Percentiles rank a stretch among this genome's conserved stretches.
Evolutionary conservation across 2,797 vertebrate genomes (phyloP).

Genomic region (Petrocephalus sullivani): DNA sequence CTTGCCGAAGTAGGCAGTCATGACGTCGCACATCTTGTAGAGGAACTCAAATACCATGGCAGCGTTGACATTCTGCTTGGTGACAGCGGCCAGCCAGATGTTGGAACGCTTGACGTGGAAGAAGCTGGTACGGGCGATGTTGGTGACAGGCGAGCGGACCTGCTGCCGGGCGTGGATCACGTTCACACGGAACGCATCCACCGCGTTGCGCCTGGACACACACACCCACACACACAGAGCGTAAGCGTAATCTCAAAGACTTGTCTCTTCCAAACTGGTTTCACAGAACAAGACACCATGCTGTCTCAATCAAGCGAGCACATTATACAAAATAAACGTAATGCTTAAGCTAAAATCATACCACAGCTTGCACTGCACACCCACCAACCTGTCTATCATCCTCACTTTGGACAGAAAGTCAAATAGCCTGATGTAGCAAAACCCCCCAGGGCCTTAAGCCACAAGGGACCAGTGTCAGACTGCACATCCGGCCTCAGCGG

Average conservation of each 20-base stretch:
- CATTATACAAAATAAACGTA: neutral
- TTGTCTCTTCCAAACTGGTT: neutral
- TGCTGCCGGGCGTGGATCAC: conserved; percentile 98
- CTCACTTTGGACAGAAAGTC: neutral
- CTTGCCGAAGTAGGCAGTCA: conserved; percentile 98
- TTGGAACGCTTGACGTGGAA: conserved; percentile 98
- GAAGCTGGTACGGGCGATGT: conserved; percentile 98
- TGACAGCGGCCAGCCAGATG: conserved; percentile 98
- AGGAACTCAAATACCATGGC: conserved; percentile 99
- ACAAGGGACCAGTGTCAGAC: neutral
- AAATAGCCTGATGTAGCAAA: neutral
- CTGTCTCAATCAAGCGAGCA: neutral
- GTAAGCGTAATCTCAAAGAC: neutral
- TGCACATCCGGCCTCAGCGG: neutral
- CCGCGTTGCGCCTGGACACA: conserved; percentile 80
- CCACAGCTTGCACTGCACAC: neutral
- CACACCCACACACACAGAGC: conserved; percentile 23
- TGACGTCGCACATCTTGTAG: conserved; percentile 99
- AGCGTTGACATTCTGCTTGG: conserved; percentile 99
- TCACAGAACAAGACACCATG: neutral
- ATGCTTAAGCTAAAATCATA: neutral
- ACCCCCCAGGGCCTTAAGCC: neutral
- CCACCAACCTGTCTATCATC: neutral
- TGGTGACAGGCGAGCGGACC: conserved; percentile 96
- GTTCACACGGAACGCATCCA: conserved; percentile 97